Base-by-base conservation (phyloP, 1,140 invertebrate species). In the Myzus persicae region DNA sequence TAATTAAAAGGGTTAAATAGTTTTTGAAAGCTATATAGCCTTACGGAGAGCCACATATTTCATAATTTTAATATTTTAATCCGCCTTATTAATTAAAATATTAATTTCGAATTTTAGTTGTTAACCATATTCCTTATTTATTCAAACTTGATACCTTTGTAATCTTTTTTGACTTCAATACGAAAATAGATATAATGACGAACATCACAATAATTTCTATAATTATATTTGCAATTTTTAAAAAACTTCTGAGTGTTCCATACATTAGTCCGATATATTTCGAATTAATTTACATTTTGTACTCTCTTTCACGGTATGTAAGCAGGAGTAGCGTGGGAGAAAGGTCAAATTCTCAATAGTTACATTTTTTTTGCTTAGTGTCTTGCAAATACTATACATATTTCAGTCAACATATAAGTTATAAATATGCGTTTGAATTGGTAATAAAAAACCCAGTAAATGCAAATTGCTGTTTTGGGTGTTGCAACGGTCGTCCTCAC, bases 21-120 rank as follows among this genome's bases (percentile, higher is more conserved):
- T 76, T 76, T 76, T 76, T 76, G 14, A n/a, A 67, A 76, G 36
- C 59, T 76, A 76, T 76, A 76, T 67, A 67, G 14, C 36, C n/a
- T 18, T 5, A n/a, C 59, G 1, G n/a, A 76, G 14, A 76, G 59
- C 59, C 59, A 76, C 59, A 76, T 76, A 76, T n/a, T 76, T 76
- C n/a, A 76, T 76, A n/a, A 76, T 76, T 76, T 76, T 18, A 76
- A n/a, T 76, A 76, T 76, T 76, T 76, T 76, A n/a, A n/a, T 76
- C 31, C 59, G 5, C 18, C n/a, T n/a, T 76, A 76, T 36, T 76
- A n/a, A 76, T n/a, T 76, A 76, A 76, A 76, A 76, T 76, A 76
- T n/a, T 18, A n/a, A 76, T 18, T 59, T 59, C 31, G 0, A 59
- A 59, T 59, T 59, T 59, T 59, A 31, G 31, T 59, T 59, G 54